These are phyloP conservation scores for Laticauda colubrina DNA, from an alignment of 2,113 vertebrate genomes.

Conservation along the genomic window DNA sequence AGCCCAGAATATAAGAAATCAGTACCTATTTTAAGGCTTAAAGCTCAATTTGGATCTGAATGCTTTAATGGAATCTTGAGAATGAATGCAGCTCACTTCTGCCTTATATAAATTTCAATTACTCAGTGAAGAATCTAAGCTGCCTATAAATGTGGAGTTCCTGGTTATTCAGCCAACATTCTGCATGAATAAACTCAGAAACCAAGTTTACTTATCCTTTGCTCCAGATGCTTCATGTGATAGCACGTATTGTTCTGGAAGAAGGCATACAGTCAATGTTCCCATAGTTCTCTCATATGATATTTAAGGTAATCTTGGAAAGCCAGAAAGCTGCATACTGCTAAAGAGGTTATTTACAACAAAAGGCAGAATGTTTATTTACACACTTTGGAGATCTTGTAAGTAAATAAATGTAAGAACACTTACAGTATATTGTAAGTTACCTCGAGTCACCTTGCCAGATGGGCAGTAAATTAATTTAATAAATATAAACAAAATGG, in stretches of 20 bases:
- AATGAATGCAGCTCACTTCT: background rate
- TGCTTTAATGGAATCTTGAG: background rate
- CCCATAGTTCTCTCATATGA: background rate
- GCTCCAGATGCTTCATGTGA: background rate
- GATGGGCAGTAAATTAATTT: background rate
- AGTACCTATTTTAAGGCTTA: background rate
- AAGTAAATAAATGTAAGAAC: background rate
- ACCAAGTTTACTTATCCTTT: background rate
- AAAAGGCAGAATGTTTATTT: background rate
- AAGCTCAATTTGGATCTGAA: background rate
- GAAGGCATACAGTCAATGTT: background rate
- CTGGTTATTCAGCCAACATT: background rate
- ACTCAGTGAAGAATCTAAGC: background rate
- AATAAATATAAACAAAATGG: background rate
- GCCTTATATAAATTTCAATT: background rate
- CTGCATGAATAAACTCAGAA: background rate
- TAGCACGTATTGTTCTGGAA: background rate
- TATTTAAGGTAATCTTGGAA: background rate
- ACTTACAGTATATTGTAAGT: background rate
- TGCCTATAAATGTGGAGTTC: background rate
- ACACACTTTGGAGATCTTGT: background rate
- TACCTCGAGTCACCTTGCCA: background rate
- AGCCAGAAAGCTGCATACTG: background rate
- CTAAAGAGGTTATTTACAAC: background rate
- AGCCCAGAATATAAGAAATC: background rate